Base-by-base conservation (phyloP, 2,888 invertebrate species). In the Tromatobia lineatoria region DNA sequence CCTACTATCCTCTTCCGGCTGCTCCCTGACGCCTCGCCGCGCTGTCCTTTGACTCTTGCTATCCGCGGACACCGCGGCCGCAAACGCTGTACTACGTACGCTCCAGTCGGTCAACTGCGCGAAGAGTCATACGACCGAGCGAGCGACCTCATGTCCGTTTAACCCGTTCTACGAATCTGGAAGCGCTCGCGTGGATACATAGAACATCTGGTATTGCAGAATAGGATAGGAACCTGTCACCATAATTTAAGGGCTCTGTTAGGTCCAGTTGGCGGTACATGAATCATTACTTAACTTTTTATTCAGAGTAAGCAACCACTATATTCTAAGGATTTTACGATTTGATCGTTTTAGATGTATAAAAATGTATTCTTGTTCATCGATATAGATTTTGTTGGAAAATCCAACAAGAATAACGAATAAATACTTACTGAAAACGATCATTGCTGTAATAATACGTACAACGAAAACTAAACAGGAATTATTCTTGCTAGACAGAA, bases 11-110 rank as follows among this genome's bases (percentile, higher is more conserved):
- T 67, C 69, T 59, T 54, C 42, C 69, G 34, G 50, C 64, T 20
- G 15, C 25, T 25, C 71, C 71, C 47, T 50, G 78, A 78, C 67
- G 89, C 88, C 89, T 89, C 89, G 75, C 74, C 88, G 89, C 86
- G 87, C 87, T 82, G 84, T 90, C 88, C 89, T 90, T 90, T 89
- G 90, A 89, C 88, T 59, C 57, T 15, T 25, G 57, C n/a, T 29
- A 59, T 34, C 54, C 88, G 87, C 82, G 80, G 82, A 83, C 84
- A 85, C 86, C 77, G 81, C 61, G 71, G 82, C 86, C 80, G 71
- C 84, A 84, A 76, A 75, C 80, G 77, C 82, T 20, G 64, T 18
- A 23, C 64, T 11, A 18, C 42, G 74, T 61, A 61, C 74, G 61
- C 47, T 74, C 23, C 47, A 50, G 59, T 59, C 73, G 73, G 57